Evolutionary conservation across 2,888 invertebrate species (phyloP).

Genomic region (Epistrophe grossulariae): DNA sequence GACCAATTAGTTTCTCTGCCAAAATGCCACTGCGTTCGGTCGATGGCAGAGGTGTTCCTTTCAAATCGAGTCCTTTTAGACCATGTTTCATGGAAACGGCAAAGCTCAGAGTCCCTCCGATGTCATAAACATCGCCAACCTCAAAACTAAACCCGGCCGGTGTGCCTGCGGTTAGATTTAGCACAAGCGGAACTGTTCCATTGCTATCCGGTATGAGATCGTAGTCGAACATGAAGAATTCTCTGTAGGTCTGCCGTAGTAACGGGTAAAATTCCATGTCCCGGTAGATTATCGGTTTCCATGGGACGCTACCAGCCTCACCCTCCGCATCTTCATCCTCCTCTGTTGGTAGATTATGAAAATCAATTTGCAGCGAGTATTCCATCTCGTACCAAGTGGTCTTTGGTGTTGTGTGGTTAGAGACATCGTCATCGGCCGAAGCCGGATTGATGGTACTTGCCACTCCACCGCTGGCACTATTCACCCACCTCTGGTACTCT

Average conservation of each 20-base stretch:
- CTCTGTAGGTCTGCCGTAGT: conserved; percentile 87
- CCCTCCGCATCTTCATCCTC: conserved; percentile 57
- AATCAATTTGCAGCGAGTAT: conserved; percentile 80
- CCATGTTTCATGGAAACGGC: conserved; percentile 89
- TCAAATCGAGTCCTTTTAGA: conserved; percentile 77
- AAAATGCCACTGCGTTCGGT: conserved; percentile 80
- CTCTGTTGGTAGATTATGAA: conserved; percentile 75
- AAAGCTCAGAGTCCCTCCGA: conserved; percentile 91
- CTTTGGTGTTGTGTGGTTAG: conserved; percentile 43
- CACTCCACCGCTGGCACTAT: conserved; percentile 50
- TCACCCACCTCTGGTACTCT: conserved; percentile 69
- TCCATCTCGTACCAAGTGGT: conserved; percentile 77
- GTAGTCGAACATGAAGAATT: conserved; percentile 91
- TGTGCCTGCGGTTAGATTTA: conserved; percentile 88
- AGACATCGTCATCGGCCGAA: conserved; percentile 44
- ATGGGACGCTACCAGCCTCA: conserved; percentile 63
- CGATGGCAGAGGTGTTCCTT: conserved; percentile 77
- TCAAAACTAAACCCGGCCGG: conserved; percentile 88
- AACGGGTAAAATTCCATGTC: conserved; percentile 82
- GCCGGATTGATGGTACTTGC: conserved; percentile 36
- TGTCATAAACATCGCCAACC: conserved; percentile 89
- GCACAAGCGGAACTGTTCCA: conserved; percentile 87
- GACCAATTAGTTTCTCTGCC: conserved; percentile 81
- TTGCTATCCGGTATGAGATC: conserved; percentile 88
- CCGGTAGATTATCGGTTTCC: conserved; percentile 79